Conservation (phyloP, 2,113 vertebrate genomes). For the Hippocampus guttulatus region DNA sequence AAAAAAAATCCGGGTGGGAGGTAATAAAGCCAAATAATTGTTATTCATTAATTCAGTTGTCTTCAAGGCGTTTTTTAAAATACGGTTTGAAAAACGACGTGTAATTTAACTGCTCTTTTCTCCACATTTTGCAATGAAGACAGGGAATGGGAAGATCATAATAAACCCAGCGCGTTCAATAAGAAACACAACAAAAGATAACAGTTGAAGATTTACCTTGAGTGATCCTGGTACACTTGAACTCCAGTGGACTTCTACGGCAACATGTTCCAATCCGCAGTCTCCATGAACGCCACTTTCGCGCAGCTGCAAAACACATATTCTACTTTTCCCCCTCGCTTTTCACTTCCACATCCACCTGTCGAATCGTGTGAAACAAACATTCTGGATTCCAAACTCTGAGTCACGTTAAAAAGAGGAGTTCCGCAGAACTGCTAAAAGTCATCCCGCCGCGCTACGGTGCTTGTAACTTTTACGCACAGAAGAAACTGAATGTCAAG, state of each 20-base stretch:
- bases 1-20: background rate
- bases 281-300: conserved; percentile 34
- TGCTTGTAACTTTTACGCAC: conserved; percentile 35
- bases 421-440: background rate
- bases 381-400: background rate
- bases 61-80: background rate
- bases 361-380: background rate
- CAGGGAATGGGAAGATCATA: too few species aligned
- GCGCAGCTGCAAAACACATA: conserved; percentile 21
- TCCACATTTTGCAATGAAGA: background rate
- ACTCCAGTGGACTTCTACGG: conserved; percentile 20
- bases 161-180: too few species aligned
- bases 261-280: conserved; percentile 12
- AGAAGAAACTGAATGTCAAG: background rate
- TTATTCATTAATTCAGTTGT: too few species aligned
- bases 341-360: background rate
- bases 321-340: conserved; percentile 31
- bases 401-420: background rate
- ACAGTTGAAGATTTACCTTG: conserved; percentile 27
- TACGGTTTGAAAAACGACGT: background rate
- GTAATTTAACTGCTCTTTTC: background rate
- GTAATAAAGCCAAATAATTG: background rate
- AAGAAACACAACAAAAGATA: background rate
- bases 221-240: conserved; percentile 10
- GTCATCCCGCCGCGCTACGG: conserved; percentile 3